Evolutionary conservation across 2,888 invertebrate genomes (phyloP).

Genomic region (Maniola hyperantus): DNA sequence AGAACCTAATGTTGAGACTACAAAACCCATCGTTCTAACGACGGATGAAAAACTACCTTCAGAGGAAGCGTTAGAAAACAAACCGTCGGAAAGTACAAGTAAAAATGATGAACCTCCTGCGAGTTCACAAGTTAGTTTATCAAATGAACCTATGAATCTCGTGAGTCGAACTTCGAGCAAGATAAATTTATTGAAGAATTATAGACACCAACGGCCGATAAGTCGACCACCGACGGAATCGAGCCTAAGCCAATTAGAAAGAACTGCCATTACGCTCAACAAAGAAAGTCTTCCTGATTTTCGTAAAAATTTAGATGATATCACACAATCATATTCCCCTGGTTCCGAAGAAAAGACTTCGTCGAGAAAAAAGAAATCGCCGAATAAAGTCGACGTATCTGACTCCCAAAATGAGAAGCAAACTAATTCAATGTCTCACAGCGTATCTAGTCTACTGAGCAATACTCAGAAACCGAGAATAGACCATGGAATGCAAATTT

Average conservation of each 20-base stretch:
- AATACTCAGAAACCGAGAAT: constrained; percentile 49
- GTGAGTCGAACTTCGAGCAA: constrained; percentile 63
- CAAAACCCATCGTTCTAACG: constrained; percentile 60
- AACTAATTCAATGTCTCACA: constrained; percentile 64
- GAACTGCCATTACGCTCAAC: constrained; percentile 70
- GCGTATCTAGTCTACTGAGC: constrained; percentile 69
- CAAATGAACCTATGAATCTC: constrained; percentile 47
- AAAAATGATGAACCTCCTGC: constrained; percentile 41
- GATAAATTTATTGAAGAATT: constrained; percentile 75
- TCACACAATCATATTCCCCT: constrained; percentile 77
- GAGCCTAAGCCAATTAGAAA: constrained; percentile 71
- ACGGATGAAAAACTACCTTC: constrained; percentile 73
- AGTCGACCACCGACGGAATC: constrained; percentile 67
- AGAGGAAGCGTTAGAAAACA: constrained; percentile 67
- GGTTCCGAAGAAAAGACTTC: constrained; percentile 66
- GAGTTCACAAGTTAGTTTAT: constrained; percentile 39
- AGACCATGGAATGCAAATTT: constrained; percentile 45
- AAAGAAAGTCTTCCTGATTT: constrained; percentile 76
- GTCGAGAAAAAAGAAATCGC: constrained; percentile 73
- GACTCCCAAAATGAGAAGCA: constrained; percentile 58
- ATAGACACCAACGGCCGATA: constrained; percentile 71
- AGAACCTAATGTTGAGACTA: constrained; percentile 18
- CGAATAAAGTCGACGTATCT: constrained; percentile 56
- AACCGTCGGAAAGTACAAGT: constrained; percentile 51
- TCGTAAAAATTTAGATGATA: constrained; percentile 74